Evolutionary conservation across 1,140 invertebrate species (phyloP), one percentile per base, ranked within the genome.

Genomic region (Nixonia krombeini): DNA sequence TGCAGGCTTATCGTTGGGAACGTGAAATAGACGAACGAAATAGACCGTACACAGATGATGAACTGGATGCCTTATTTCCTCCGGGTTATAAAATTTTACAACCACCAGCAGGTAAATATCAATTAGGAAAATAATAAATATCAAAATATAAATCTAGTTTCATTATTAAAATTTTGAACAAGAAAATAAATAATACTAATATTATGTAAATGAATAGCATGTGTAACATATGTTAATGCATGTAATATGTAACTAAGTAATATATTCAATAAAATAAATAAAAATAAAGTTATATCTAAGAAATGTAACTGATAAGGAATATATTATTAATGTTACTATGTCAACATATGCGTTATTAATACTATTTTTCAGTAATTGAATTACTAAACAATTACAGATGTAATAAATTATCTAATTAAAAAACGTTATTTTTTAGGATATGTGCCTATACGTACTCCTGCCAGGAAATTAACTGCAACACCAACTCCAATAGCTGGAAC

Each of bases 1-100:
- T 99, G 57, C 97, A 99, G 81, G 96, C 96, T 0, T 99, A 96
- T 82, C 91, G 97, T n/a, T 99, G 96, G 96, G 97, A 99, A 85
- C 90, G 95, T 73, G 98, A 99, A 87, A 98, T 99, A 51, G 98
- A 99, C 77, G 97, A 99, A 78, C 87, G 98, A 46, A 99, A 99
- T 83, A 87, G 97, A 65, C 96, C 96, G 0, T 89, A 99, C 42
- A 92, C 94, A 0, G 98, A 99, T 83, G 98, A 99, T 77, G 98
- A 99, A 83, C 86, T 99, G 7, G 98, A 99, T 84, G 87, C 94
- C 25, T 92, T 99, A 87, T 98, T 99, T 83, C 98, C 98, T 38
- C 91, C 96, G 7, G 98, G 98, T 15, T 99, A 99, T 85, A 99
- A 99, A 89, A 91, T 99, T 78, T 87, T 99, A 18, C 94, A 94